Conservation (phyloP, 1,140 invertebrate species). For the Drosophila erecta region DNA sequence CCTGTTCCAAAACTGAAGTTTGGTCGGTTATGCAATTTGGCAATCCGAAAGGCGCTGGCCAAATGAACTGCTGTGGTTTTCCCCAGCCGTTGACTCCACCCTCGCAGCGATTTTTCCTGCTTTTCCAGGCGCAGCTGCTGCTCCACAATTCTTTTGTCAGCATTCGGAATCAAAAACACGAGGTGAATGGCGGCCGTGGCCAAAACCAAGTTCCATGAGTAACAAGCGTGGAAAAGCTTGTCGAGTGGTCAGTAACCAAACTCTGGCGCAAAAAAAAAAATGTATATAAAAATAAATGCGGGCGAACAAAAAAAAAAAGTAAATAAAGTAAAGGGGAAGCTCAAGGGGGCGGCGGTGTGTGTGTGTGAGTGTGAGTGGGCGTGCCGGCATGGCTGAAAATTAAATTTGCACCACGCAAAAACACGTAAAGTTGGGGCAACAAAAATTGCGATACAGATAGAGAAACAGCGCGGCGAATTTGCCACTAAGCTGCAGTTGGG, state of each 20-base stretch:
- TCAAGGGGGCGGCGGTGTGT: constrained; percentile 1
- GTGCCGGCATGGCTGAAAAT: constrained; percentile 43
- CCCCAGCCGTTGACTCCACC: constrained; percentile 9
- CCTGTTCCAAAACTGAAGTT: neutral
- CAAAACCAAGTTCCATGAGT: constrained; percentile 66
- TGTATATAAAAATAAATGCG: constrained; percentile 28
- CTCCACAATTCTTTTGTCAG: constrained; percentile 53
- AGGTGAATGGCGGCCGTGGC: constrained; percentile 45
- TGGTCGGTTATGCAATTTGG: constrained; percentile 63
- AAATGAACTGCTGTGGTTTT: constrained; percentile 45
- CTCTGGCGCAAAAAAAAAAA: constrained; percentile 14
- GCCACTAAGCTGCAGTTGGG: constrained; percentile 55
- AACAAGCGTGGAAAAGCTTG: constrained; percentile 61
- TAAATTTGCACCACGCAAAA: constrained; percentile 40
- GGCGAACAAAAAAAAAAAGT: constrained; percentile 2
- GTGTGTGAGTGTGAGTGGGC: constrained; percentile 9
- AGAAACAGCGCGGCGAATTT: constrained; percentile 20
- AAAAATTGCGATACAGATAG: constrained; percentile 33
- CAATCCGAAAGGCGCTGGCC: constrained; percentile 57
- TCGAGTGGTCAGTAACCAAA: constrained; percentile 43
- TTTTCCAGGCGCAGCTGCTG: constrained; percentile 14
- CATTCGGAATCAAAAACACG: constrained; percentile 38
- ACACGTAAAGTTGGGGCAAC: constrained; percentile 18
- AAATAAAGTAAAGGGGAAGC: constrained; percentile 1
- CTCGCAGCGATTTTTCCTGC: constrained; percentile 7